phyloP scores from a whole-genome alignment of 2,888 invertebrate genomes.

The Phyllotreta striolata region DNA sequence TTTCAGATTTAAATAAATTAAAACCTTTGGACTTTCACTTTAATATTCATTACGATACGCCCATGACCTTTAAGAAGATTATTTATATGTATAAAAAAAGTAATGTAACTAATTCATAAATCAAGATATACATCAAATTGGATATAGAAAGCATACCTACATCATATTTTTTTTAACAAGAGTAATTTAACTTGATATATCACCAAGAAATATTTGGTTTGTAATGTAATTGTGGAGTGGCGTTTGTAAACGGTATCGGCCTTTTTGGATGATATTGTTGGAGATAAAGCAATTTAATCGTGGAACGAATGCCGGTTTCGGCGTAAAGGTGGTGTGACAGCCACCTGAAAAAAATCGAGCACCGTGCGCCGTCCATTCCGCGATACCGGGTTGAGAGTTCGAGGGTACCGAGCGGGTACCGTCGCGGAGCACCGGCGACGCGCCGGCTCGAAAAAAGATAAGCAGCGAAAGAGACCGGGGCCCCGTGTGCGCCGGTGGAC shows the following conservation, averaged over 20 bases:
- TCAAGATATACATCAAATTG: not conserved
- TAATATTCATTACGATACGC: constrained; percentile 4
- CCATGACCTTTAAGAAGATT: constrained; percentile 20
- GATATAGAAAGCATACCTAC: not conserved
- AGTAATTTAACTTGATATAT: too few species aligned
- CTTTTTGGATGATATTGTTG: too few species aligned
- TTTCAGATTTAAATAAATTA: not conserved
- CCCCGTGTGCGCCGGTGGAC: constrained; percentile 44
- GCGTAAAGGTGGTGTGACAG: too few species aligned
- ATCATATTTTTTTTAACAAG: too few species aligned
- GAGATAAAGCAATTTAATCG: too few species aligned
- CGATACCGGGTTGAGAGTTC: constrained; percentile 27
- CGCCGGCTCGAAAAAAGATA: constrained; percentile 4
- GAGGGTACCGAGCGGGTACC: constrained; percentile 11
- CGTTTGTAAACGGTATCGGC: too few species aligned
- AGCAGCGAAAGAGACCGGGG: constrained; percentile 16
- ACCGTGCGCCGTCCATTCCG: too few species aligned
- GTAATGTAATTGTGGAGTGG: too few species aligned
- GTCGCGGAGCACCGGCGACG: constrained; percentile 9
- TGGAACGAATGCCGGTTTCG: too few species aligned
- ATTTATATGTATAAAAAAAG: constrained; percentile 7
- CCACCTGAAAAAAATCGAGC: too few species aligned
- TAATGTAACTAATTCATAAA: not conserved
- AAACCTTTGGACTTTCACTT: constrained; percentile 22
- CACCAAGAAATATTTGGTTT: too few species aligned